A percentile compares a stretch with the other conserved stretches of the same genome.
Conservation (phyloP, 2,888 invertebrate genomes). For the Dryobotodes eremita region DNA sequence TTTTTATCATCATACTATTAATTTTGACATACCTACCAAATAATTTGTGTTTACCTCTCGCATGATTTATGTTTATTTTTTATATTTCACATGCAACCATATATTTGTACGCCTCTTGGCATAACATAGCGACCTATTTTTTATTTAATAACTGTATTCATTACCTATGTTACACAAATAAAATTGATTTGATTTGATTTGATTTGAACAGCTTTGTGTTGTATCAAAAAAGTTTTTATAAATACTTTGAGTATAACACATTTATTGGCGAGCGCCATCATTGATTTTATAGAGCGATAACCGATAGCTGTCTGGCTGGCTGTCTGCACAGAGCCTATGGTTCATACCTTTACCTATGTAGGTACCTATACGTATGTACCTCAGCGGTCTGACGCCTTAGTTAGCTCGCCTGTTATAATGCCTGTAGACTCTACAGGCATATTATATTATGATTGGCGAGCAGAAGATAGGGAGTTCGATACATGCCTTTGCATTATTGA, state of each 20-base stretch:
- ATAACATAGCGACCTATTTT: too few relatives aligned
- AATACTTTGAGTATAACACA: too few relatives aligned
- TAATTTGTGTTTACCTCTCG: too few relatives aligned
- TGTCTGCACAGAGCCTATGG: not conserved
- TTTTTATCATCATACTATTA: too few relatives aligned
- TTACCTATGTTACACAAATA: too few relatives aligned
- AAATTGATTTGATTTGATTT: too few relatives aligned
- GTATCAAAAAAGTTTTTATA: not conserved
- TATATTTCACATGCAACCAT: too few relatives aligned
- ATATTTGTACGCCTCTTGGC: too few relatives aligned
- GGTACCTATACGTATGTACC: not conserved
- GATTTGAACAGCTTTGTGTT: not conserved
- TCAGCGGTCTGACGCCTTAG: not conserved
- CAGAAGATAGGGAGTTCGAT: not conserved
- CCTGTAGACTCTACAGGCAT: not conserved
- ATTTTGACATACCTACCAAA: too few relatives aligned
- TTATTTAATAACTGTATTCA: too few relatives aligned
- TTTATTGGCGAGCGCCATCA: not conserved
- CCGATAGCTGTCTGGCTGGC: not conserved
- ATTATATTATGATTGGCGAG: not conserved
- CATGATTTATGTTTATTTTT: too few relatives aligned
- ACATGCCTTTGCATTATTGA: not conserved
- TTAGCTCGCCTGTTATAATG: not conserved
- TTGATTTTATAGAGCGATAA: not conserved
- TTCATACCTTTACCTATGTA: not conserved